Conservation (phyloP, 2,113 vertebrate genomes). For the Nansenia antarctica region DNA sequence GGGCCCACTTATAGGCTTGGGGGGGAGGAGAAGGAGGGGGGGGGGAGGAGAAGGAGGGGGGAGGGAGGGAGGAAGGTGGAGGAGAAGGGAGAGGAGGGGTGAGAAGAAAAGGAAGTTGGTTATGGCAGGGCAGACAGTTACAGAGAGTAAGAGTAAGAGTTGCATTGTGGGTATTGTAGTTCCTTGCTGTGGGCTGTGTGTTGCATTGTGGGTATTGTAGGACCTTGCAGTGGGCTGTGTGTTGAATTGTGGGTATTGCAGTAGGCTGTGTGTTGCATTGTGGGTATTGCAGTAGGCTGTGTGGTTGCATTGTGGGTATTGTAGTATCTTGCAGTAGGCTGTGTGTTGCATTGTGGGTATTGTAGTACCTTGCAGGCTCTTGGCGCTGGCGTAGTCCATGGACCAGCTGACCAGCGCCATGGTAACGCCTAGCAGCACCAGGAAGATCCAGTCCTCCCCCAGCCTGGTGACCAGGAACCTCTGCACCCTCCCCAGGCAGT, state of each 20-base stretch:
- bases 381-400: conserved; percentile 93
- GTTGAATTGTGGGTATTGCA: too few species aligned
- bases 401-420: conserved; percentile 96
- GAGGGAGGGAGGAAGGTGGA: neutral
- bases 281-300: too few species aligned
- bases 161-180: too few species aligned
- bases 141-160: too few species aligned
- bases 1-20: conserved; percentile 91
- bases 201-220: neutral
- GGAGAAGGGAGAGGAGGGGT: neutral
- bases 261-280: conserved; percentile 9
- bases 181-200: too few species aligned
- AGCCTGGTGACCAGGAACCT: conserved; percentile 81
- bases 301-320: too few species aligned
- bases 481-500: conserved; percentile 79
- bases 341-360: conserved; percentile 4
- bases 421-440: conserved; percentile 87
- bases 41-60: neutral
- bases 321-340: too few species aligned
- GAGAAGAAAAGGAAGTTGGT: neutral
- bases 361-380: conserved; percentile 84
- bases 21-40: neutral
- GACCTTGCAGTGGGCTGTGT: conserved; percentile 92
- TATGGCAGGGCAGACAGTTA: neutral
- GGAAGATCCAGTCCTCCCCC: conserved; percentile 95